Base-by-base conservation (phyloP, 2,113 vertebrate genomes). In the Sylvietta virens region DNA sequence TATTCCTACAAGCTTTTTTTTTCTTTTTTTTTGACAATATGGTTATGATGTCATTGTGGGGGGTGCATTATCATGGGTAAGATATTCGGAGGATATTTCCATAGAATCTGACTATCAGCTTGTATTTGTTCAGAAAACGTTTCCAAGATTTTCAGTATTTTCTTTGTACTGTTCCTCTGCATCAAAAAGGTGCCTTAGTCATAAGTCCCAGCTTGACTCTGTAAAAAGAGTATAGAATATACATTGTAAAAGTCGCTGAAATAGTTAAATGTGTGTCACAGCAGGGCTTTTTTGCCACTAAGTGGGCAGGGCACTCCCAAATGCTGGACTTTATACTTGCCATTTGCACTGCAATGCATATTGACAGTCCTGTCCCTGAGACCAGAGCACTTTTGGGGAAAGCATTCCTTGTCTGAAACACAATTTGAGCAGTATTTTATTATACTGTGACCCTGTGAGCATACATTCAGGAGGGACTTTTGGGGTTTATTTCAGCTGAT, bases 401-500 rank as follows among this genome's bases (percentile, higher is more conserved):
- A 92, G 72, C 94, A 79, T 84, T 95, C 80, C 80, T 86, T 86
- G 80, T 91, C 86, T 86, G 88, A 92, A 95, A 81, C 81, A 90
- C 92, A 90, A 74, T 86, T 96, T 93, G 57, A 96, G 48, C 72
- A 67, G 90, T 78, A 90, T 96, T 97, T 96, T 97, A 93, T 96
- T 96, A 84, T 96, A 79, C 89, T 83, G 86, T 96, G 94, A 96
- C 94, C 94, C 94, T 93, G 88, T 93, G 61, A 92, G 86, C 76
- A 94, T 84, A 94, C 95, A 92, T 93, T 65, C 82, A 86, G 88
- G 86, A 66, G 85, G 62, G 79, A 85, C 94, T 87, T 73, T 35
- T 93, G 82, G 80, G 83, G 72, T 92, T 96, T 95, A 90, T 91
- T 95, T 97, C 91, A 94, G 79, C 85, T 95, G 95, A 97, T 96